These are phyloP conservation scores for Clarias pachynema DNA, from an alignment of 2,797 vertebrate genomes.

Conservation along the genomic window DNA sequence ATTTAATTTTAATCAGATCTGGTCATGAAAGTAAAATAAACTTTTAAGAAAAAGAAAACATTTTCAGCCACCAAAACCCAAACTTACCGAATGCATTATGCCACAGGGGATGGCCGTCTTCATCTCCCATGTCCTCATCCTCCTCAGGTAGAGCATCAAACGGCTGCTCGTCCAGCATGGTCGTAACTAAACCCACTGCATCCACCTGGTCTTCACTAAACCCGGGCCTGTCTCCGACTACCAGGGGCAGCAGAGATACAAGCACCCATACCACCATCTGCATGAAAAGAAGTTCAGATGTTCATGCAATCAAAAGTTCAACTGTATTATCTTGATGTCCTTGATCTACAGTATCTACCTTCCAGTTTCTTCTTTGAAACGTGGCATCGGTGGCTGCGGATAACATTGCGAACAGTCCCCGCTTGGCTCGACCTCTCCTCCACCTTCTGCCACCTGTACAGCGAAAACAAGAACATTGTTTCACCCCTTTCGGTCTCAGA, in stretches of 20 bases:
- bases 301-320: slow-evolving; percentile 21
- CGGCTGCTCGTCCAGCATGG: slow-evolving; percentile 66
- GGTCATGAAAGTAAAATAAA: not conserved
- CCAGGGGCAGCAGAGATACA: slow-evolving; percentile 74
- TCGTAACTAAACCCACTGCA: slow-evolving; percentile 59
- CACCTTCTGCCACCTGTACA: slow-evolving; percentile 51
- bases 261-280: slow-evolving; percentile 77
- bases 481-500: slow-evolving; percentile 23
- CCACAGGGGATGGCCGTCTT: slow-evolving; percentile 70
- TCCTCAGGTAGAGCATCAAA: slow-evolving; percentile 71
- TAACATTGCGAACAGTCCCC: slow-evolving; percentile 38
- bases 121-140: slow-evolving; percentile 65
- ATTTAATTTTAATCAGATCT: not conserved
- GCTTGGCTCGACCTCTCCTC: slow-evolving; percentile 19
- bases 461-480: slow-evolving; percentile 37
- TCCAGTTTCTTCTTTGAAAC: slow-evolving; percentile 53
- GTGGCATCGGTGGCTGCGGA: slow-evolving; percentile 43
- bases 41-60: slow-evolving; percentile 8
- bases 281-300: slow-evolving; percentile 19
- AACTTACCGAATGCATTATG: slow-evolving; percentile 55
- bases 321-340: not conserved
- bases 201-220: slow-evolving; percentile 59
- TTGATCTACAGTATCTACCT: slow-evolving; percentile 41
- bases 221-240: slow-evolving; percentile 65
- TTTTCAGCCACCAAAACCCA: slow-evolving; percentile 32